phyloP scores from a whole-genome alignment of 2,888 invertebrate genomes.

The Lasioglossum lativentre region DNA sequence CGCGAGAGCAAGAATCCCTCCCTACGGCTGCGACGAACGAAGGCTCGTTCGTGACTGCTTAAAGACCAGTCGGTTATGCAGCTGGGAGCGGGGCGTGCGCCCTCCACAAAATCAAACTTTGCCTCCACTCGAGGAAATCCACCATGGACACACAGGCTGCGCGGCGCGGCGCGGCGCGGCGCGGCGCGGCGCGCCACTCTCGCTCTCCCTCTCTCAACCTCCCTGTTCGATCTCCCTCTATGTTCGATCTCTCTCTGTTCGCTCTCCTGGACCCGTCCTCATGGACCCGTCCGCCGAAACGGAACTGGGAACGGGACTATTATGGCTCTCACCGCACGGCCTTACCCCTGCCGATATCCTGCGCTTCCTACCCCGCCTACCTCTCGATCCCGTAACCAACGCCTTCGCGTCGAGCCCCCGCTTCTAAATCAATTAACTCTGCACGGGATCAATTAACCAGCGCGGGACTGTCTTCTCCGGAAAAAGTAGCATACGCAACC shows the following conservation, averaged over 20 bases:
- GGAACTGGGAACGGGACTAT: constrained; percentile 20
- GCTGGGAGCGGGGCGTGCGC: constrained; percentile 74
- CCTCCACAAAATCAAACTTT: constrained; percentile 72
- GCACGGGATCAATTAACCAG: neutral
- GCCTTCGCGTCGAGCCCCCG: constrained; percentile 8
- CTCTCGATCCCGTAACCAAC: constrained; percentile 13
- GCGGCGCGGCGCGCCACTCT: constrained; percentile 22
- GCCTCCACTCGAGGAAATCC: constrained; percentile 64
- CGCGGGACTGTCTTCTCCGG: neutral
- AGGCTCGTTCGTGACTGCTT: constrained; percentile 76
- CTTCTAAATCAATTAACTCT: constrained; percentile 18
- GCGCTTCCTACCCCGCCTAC: constrained; percentile 1
- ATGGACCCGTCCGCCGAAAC: constrained; percentile 23
- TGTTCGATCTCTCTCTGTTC: neutral
- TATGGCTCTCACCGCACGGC: constrained; percentile 6
- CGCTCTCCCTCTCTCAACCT: neutral
- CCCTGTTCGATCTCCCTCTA: neutral
- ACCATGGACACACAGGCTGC: constrained; percentile 30
- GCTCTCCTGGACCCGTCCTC: neutral
- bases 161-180: constrained; percentile 26
- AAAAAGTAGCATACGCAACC: neutral
- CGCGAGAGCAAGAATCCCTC: neutral
- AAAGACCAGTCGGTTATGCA: constrained; percentile 72
- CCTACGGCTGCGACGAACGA: constrained; percentile 65
- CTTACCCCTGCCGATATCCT: constrained; percentile 9